Conservation (phyloP, 1,140 invertebrate genomes). For the Hycleus phaleratus region DNA sequence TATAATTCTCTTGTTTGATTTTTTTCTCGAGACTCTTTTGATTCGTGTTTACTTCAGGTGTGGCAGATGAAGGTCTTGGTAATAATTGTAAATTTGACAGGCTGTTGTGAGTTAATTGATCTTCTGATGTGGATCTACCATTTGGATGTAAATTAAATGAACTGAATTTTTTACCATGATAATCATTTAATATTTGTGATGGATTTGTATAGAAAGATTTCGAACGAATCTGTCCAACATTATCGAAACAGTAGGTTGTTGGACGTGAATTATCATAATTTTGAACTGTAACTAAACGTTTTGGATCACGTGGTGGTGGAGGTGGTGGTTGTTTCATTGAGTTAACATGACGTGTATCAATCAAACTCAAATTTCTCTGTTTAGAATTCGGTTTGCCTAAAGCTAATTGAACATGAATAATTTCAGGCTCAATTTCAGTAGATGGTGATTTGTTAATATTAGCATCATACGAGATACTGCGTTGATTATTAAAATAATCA, state of each 20-base stretch:
- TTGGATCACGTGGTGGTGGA: slow-evolving; percentile 61
- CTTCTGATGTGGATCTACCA: slow-evolving; percentile 47
- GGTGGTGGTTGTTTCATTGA: slow-evolving; percentile 46
- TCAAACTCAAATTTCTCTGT: slow-evolving; percentile 30
- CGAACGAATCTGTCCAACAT: slow-evolving; percentile 10
- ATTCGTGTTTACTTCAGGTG: slow-evolving; percentile 41
- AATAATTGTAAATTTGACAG: slow-evolving; percentile 28
- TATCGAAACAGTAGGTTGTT: slow-evolving; percentile 47
- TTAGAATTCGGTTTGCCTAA: slow-evolving; percentile 28
- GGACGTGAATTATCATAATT: slow-evolving; percentile 45
- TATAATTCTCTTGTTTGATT: slow-evolving; percentile 40
- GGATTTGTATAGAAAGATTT: slow-evolving; percentile 15
- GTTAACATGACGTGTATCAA: slow-evolving; percentile 22
- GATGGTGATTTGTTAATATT: slow-evolving; percentile 34
- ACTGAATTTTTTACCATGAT: slow-evolving; percentile 18
- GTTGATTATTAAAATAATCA: slow-evolving; percentile 25
- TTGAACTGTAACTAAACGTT: slow-evolving; percentile 47
- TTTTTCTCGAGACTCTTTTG: slow-evolving; percentile 21
- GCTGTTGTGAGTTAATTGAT: slow-evolving; percentile 41
- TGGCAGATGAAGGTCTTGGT: slow-evolving; percentile 49
- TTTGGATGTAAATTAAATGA: slow-evolving; percentile 28
- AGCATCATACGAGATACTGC: slow-evolving; percentile 36
- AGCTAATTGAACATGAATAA: slow-evolving; percentile 33
- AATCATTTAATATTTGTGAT: neutral
- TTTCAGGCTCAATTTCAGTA: slow-evolving; percentile 19